phyloP scores from a whole-genome alignment of 2,888 invertebrate genomes.

The Bibio marci region DNA sequence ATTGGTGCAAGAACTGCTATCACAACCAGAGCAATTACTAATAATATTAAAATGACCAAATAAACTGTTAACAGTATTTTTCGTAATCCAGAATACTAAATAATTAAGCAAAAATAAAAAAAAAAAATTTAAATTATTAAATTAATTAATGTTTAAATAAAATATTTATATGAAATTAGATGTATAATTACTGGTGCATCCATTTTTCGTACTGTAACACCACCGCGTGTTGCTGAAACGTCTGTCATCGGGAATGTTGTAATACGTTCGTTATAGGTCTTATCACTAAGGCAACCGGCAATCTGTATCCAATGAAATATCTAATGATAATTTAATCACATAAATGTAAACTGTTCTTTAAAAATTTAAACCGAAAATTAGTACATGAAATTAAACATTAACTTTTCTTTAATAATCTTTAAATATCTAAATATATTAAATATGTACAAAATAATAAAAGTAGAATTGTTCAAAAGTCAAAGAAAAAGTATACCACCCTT shows the following conservation, averaged over 20 bases:
- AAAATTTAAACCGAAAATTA: neutral
- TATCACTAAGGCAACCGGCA: conserved; percentile 58
- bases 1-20: conserved; percentile 62
- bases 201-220: conserved; percentile 50
- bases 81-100: conserved; percentile 60
- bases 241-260: conserved; percentile 79
- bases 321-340: conserved; percentile 13
- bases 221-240: conserved; percentile 40
- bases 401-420: too few relatives aligned
- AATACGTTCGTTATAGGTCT: conserved; percentile 50
- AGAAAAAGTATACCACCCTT: too few relatives aligned
- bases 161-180: neutral
- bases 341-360: too few relatives aligned
- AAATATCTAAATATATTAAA: too few relatives aligned
- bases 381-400: conserved; percentile 3
- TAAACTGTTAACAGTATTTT: conserved; percentile 65
- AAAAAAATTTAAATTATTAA: conserved; percentile 1
- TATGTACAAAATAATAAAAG: too few relatives aligned
- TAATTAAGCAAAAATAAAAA: conserved; percentile 9
- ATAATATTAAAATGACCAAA: conserved; percentile 46
- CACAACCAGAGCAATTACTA: conserved; percentile 56
- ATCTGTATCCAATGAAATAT: conserved; percentile 40
- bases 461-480: too few relatives aligned
- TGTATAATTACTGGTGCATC: conserved; percentile 45
- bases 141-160: conserved; percentile 2